Conservation (phyloP, 2,113 vertebrate genomes). For the Malurus cyaneus region DNA sequence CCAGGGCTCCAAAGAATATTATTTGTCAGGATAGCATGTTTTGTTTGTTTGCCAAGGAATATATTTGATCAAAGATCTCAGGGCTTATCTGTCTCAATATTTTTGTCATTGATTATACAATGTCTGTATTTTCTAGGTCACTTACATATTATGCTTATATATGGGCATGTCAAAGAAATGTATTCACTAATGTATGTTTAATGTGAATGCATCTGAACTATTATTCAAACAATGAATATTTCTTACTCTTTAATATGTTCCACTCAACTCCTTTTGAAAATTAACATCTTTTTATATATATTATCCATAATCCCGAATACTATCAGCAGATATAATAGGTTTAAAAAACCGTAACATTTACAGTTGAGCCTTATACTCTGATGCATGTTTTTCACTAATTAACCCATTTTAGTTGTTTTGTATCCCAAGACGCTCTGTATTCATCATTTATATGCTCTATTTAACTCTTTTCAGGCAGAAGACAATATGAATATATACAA, state of each 20-base stretch:
- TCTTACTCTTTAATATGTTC: neutral
- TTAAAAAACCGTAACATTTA: neutral
- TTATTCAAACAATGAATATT: conserved; percentile 3
- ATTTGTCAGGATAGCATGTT: neutral
- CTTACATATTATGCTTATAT: neutral
- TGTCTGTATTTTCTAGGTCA: conserved; percentile 58
- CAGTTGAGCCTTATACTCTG: neutral
- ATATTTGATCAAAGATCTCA: conserved; percentile 25
- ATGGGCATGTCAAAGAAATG: conserved; percentile 19
- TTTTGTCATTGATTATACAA: conserved; percentile 35
- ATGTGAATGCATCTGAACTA: conserved; percentile 1
- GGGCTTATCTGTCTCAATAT: conserved; percentile 24
- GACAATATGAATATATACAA: conserved; percentile 46
- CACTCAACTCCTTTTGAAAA: neutral
- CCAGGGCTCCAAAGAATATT: neutral
- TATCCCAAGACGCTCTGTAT: conserved; percentile 33
- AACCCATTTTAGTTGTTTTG: conserved; percentile 51
- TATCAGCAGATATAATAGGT: neutral
- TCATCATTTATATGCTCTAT: conserved; percentile 55
- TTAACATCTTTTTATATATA: neutral
- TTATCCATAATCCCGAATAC: neutral
- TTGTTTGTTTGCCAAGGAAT: neutral
- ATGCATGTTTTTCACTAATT: conserved; percentile 53
- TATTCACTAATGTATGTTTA: conserved; percentile 47
- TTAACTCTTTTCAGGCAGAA: conserved; percentile 52